Base-by-base conservation (phyloP, 2,113 vertebrate species). In the Engraulis encrasicolus region DNA sequence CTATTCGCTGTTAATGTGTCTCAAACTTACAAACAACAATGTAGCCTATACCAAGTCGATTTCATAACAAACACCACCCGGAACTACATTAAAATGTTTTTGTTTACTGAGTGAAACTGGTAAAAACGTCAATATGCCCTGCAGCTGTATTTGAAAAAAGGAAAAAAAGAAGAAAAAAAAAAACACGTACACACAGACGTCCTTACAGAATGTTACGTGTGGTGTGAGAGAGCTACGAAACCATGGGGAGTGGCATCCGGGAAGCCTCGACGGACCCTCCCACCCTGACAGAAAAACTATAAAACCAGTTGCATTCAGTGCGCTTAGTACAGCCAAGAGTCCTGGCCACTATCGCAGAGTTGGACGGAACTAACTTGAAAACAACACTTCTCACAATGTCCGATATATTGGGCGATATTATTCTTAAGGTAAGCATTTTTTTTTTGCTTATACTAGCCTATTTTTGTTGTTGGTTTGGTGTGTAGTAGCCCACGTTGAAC, bases 381-480 rank as follows among this genome's bases (percentile, higher is more conserved):
- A 87, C 85, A 91, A 79, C 50, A 92, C 90, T 74, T 74, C 82
- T 83, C 78, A 95, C 86, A 87, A 95, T 95, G 94, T 94, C 93
- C 83, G 91, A 95, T 86, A 92, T 93, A 86, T 88, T 93, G 74
- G 93, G 94, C 89, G 87, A 92, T 81, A 90, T 93, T 71, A 20
- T 94, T 18, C 78, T 86, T 18, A 92, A 91, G 91, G 95, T 95
- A 89, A 93, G 94, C 91, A 38, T 27, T 18, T 74, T 2, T n/a
- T n/a, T n/a, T n/a, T n/a, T n/a, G n/a, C n/a, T n/a, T n/a, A n/a
- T n/a, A n/a, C n/a, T n/a, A n/a, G 31, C 31, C 66, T 31, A 12
- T 74, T 74, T n/a, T 34, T 0, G 12, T 31, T 34, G 2, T 15
- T 74, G 27, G 40, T 9, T 5, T 45, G 9, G 40, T 45, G n/a